Evolutionary conservation across 2,888 invertebrate genomes (phyloP).

Genomic region (Drosophila diplacantha): DNA sequence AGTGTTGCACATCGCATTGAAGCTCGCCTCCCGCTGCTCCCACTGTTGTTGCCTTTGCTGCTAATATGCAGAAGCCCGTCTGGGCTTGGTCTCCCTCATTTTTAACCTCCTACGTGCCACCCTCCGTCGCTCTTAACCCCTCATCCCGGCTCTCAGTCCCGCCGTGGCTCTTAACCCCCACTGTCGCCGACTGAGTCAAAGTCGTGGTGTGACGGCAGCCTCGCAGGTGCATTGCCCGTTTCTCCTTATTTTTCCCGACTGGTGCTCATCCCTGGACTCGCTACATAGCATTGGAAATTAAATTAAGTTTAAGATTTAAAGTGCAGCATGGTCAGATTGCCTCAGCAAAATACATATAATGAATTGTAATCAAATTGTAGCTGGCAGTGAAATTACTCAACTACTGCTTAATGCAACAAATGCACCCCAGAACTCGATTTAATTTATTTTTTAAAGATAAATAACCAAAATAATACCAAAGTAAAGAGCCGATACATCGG

Average conservation of each 20-base stretch:
- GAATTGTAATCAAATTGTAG: slow-evolving; percentile 48
- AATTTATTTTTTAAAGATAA: neutral
- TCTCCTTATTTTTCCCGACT: neutral
- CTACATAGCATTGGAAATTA: slow-evolving; percentile 59
- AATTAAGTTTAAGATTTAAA: slow-evolving; percentile 64
- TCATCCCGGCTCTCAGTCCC: neutral
- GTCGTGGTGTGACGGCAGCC: neutral
- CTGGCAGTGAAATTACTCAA: neutral
- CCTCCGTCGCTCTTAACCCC: slow-evolving; percentile 2
- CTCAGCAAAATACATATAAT: slow-evolving; percentile 48
- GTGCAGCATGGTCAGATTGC: slow-evolving; percentile 44
- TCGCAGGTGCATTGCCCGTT: slow-evolving; percentile 26
- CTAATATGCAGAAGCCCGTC: slow-evolving; percentile 53
- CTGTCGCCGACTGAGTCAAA: neutral
- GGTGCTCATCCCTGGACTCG: slow-evolving; percentile 15
- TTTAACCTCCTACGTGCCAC: slow-evolving; percentile 3
- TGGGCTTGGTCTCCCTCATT: slow-evolving; percentile 23
- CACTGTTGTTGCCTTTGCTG: slow-evolving; percentile 32
- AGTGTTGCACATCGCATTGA: slow-evolving; percentile 53
- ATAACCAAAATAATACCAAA: neutral
- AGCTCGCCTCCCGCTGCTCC: slow-evolving; percentile 11
- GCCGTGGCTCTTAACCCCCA: neutral
- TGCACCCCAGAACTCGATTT: neutral
- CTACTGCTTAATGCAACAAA: neutral
- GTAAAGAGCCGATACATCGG: neutral